Evolutionary conservation across 2,113 vertebrate genomes (phyloP).

Genomic region (Neomonachus schauinslandi): DNA sequence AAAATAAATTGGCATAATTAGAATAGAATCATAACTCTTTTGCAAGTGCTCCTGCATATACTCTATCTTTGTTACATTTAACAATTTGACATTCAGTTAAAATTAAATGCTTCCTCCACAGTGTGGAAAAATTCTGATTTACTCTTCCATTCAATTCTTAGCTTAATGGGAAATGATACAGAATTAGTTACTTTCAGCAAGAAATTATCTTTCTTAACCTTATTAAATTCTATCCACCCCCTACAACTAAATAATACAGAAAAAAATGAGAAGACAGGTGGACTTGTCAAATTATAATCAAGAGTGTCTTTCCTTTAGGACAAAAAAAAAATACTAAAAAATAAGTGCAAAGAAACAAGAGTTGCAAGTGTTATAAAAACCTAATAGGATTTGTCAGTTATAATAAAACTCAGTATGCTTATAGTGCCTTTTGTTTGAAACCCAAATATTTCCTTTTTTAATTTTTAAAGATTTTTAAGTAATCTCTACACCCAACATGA

Average conservation of each 20-base stretch:
- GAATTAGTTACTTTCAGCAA: conserved; percentile 58
- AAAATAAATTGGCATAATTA: conserved; percentile 82
- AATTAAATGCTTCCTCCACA: conserved; percentile 66
- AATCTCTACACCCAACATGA: background rate
- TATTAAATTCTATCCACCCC: conserved; percentile 48
- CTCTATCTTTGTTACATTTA: conserved; percentile 78
- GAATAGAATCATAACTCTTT: conserved; percentile 77
- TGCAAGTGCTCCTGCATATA: conserved; percentile 55
- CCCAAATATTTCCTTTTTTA: background rate
- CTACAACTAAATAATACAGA: conserved; percentile 41
- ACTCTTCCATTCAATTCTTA: conserved; percentile 49
- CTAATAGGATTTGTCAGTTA: background rate
- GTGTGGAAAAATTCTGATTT: conserved; percentile 69
- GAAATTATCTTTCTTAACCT: conserved; percentile 40
- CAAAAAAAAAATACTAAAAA: conserved; percentile 41
- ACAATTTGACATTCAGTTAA: conserved; percentile 75
- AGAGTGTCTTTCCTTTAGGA: background rate
- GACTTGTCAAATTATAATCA: conserved; percentile 21
- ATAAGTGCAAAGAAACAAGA: conserved; percentile 11
- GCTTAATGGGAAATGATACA: conserved; percentile 51
- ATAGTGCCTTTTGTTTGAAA: conserved; percentile 20
- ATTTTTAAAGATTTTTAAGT: background rate
- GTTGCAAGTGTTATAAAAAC: background rate
- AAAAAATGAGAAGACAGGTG: conserved; percentile 45
- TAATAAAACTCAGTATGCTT: conserved; percentile 13